Base-by-base conservation (phyloP, 2,797 vertebrate genomes). In the Pantherophis alleghaniensis region DNA sequence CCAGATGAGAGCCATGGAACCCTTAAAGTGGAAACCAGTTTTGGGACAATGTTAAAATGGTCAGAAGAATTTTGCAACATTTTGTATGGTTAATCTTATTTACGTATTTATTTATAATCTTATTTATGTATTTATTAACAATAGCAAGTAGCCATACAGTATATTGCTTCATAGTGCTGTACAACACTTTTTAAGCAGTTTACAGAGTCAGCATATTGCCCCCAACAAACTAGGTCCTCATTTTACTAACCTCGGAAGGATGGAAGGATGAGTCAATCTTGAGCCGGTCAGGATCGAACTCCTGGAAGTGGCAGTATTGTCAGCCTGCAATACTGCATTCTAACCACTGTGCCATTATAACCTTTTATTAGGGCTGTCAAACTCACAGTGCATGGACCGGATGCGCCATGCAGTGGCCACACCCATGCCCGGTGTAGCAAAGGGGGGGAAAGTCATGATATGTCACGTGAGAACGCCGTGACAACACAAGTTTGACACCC, bases 321-420 rank as follows among this genome's bases (percentile, higher is more conserved):
- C 32, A 37, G 14, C 14, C n/a, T 16, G 7, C n/a, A 74, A 74
- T 37, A 74, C 14, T 37, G n/a, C n/a, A 74, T 32, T 32, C 32
- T 74, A 74, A 74, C 16, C 16, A 74, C 66, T 3, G 14, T 74
- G 16, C 32, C 7, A 74, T 32, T 37, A 37, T 74, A 74, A 32
- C 7, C n/a, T 20, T 74, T 37, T 20, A 74, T 74, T 5, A 59
- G 18, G 5, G 16, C 57, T 59, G 57, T 59, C 57, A 59, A 18
- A 59, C 18, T 6, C 6, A 18, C 4, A 18, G 14, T 4, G 16
- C 1, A 4, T 57, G 56, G 5, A 3, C 4, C 0, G 4, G 56
- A 57, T 57, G 56, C 14, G 16, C 4, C 57, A 20, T 59, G 56
- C 14, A 5, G 16, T 57, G 56, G 16, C 56, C 56, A 18, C 0